phyloP scores from a whole-genome alignment of 2,888 invertebrate species.

The Tuberolachnus salignus region DNA sequence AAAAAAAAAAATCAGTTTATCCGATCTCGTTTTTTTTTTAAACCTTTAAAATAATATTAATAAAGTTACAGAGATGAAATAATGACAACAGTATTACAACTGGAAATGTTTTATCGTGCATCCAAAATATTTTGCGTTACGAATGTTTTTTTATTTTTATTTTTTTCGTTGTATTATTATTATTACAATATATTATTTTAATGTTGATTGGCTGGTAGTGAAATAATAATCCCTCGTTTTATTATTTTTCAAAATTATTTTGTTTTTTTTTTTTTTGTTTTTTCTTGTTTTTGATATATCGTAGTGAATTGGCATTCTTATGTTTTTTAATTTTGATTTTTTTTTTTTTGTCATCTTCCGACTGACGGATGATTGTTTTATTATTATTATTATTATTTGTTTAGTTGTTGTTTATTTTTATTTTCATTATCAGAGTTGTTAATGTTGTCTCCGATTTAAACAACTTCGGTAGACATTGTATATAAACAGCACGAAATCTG shows the following conservation, averaged over 20 bases:
- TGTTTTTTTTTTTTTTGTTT: not conserved
- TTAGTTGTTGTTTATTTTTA: constrained; percentile 20
- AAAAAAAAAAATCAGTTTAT: too few species aligned
- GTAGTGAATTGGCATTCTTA: constrained; percentile 13
- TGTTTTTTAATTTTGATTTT: constrained; percentile 11
- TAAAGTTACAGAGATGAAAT: too few species aligned
- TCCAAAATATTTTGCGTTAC: too few species aligned
- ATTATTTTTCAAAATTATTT: not conserved
- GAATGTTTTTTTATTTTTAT: too few species aligned
- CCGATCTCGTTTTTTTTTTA: too few species aligned
- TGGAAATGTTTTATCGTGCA: too few species aligned
- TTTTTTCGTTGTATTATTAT: too few species aligned
- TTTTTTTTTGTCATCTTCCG: not conserved
- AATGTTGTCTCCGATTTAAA: constrained; percentile 7
- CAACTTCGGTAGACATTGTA: constrained; percentile 22
- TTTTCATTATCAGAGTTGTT: not conserved
- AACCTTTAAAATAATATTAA: too few species aligned
- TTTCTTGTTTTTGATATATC: constrained; percentile 6
- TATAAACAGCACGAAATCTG: constrained; percentile 22
- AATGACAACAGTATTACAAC: too few species aligned
- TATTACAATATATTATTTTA: too few species aligned
- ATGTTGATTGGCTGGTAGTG: not conserved
- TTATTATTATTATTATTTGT: not conserved
- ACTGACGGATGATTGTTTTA: constrained; percentile 5
- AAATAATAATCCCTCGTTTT: constrained; percentile 1